phyloP scores from a whole-genome alignment of 2,113 vertebrate genomes.

The Perca schrenkii region DNA sequence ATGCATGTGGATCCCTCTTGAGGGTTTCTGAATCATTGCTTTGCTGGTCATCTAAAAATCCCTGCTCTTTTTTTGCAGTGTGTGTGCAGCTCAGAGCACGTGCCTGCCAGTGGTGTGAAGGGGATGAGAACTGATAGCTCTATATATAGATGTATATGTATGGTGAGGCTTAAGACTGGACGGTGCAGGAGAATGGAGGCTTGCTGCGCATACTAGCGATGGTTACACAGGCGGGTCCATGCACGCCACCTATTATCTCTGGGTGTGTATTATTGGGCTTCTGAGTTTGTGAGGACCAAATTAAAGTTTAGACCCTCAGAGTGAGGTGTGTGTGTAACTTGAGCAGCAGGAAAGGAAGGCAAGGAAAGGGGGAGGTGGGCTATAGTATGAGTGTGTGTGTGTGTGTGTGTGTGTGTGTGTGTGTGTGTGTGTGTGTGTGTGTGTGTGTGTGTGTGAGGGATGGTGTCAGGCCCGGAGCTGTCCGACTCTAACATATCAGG shows the following conservation, averaged over 20 bases:
- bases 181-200: slow-evolving; percentile 20
- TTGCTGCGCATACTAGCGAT: slow-evolving; percentile 32
- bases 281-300: not conserved
- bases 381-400: slow-evolving; percentile 44
- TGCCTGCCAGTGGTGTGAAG: slow-evolving; percentile 66
- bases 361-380: slow-evolving; percentile 10
- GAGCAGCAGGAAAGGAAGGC: slow-evolving; percentile 5
- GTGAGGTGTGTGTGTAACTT: slow-evolving; percentile 4
- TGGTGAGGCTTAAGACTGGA: slow-evolving; percentile 56
- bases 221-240: not conserved
- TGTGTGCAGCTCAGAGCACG: slow-evolving; percentile 61
- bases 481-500: slow-evolving; percentile 22
- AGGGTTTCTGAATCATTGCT: slow-evolving; percentile 38
- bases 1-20: slow-evolving; percentile 13
- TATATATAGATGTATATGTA: slow-evolving; percentile 80
- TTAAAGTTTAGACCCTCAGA: not conserved
- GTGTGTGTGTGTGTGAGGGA: not conserved
- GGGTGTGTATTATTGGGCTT: not conserved
- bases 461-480: slow-evolving; percentile 26
- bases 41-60: slow-evolving; percentile 57
- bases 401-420: slow-evolving; percentile 2
- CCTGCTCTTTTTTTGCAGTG: slow-evolving; percentile 26
- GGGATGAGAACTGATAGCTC: slow-evolving; percentile 73
- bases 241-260: not conserved
- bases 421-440: slow-evolving; percentile 12